phyloP scores from a whole-genome alignment of 2,797 vertebrate genomes.

The Helostoma temminkii region DNA sequence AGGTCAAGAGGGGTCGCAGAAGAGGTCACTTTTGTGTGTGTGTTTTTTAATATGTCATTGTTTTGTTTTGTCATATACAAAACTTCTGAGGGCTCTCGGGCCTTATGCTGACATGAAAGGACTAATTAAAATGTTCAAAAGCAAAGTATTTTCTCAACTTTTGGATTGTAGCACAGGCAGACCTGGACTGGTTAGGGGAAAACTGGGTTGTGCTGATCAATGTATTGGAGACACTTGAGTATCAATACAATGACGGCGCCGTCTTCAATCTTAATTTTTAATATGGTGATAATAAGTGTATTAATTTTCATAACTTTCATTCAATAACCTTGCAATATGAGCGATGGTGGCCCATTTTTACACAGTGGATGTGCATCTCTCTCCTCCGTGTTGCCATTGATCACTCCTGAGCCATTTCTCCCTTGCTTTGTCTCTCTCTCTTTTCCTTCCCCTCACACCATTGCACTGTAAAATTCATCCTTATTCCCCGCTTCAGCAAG shows the following conservation, averaged over 20 bases:
- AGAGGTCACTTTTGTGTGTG: constrained; percentile 50
- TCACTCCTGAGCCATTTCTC: constrained; percentile 61
- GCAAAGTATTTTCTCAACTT: constrained; percentile 9
- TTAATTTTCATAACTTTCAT: constrained; percentile 80
- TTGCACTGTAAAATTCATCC: constrained; percentile 75
- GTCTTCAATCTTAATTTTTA: constrained; percentile 81
- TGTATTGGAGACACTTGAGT: constrained; percentile 76
- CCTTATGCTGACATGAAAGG: neutral
- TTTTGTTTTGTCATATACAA: constrained; percentile 33
- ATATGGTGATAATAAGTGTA: constrained; percentile 80
- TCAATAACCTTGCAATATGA: constrained; percentile 76
- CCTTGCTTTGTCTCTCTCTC: constrained; percentile 65
- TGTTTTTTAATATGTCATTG: constrained; percentile 53
- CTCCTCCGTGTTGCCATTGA: constrained; percentile 71
- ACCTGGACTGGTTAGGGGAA: constrained; percentile 26
- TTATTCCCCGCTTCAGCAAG: constrained; percentile 72
- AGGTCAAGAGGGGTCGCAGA: constrained; percentile 70
- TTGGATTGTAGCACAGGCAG: constrained; percentile 11
- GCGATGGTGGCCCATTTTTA: constrained; percentile 72
- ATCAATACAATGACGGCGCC: constrained; percentile 62
- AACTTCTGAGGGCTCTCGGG: constrained; percentile 19
- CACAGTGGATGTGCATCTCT: constrained; percentile 62
- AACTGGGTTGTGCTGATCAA: constrained; percentile 71
- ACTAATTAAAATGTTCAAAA: constrained; percentile 32
- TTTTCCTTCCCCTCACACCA: constrained; percentile 66